Percentiles rank a stretch among this genome's conserved stretches.
Conservation (phyloP, 2,113 vertebrate species). For the Ptychochromis oligacanthus region DNA sequence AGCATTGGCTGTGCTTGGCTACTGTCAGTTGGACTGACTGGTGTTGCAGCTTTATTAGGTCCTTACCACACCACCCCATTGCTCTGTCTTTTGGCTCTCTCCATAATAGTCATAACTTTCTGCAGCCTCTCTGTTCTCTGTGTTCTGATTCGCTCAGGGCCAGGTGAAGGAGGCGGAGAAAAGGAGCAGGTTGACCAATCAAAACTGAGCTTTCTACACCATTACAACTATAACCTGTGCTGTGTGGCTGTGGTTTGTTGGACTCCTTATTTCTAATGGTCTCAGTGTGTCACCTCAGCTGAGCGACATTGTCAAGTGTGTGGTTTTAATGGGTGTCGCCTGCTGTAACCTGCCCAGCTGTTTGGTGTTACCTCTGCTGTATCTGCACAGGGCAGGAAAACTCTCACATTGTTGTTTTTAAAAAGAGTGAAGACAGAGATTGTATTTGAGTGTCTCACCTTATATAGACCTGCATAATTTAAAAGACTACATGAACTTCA, state of each 20-base stretch:
- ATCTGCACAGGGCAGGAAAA: background rate
- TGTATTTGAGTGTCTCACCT: background rate
- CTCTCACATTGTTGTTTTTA: too few relatives aligned
- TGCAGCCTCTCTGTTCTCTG: conserved; percentile 31
- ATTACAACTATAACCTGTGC: background rate
- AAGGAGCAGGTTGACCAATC: background rate
- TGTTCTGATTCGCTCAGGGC: conserved; percentile 23
- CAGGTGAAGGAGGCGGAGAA: background rate
- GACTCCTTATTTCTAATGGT: background rate
- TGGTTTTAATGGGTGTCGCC: background rate
- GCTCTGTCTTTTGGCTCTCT: accelerated
- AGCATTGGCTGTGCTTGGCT: conserved; percentile 27
- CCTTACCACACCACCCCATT: accelerated
- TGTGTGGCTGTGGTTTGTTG: background rate
- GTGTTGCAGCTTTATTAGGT: background rate
- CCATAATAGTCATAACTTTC: background rate
- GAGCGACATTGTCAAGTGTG: background rate
- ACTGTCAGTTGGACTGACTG: accelerated
- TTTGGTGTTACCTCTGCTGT: background rate
- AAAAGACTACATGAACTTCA: too few relatives aligned
- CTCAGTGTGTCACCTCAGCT: background rate
- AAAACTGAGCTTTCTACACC: conserved; percentile 34
- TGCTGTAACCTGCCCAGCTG: background rate
- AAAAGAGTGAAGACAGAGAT: background rate
- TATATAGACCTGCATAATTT: too few relatives aligned